A percentile compares a stretch with the other conserved stretches of the same genome.
These are phyloP conservation scores for Latrodectus geometricus DNA, from an alignment of 1,140 invertebrate genomes.

Conservation along the genomic window DNA sequence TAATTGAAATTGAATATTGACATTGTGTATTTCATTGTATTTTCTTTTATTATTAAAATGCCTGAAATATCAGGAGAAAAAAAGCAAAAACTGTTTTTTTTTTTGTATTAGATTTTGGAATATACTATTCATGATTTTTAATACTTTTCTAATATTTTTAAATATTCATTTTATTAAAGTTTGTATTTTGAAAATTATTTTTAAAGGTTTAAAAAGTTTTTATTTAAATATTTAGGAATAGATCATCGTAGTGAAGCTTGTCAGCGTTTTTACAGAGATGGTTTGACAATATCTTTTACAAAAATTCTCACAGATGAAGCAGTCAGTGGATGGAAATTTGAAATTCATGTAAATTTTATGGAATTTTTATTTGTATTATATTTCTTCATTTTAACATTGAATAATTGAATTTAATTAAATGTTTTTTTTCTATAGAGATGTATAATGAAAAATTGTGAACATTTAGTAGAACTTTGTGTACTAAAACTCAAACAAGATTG, in stretches of 20 bases:
- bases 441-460: conserved; percentile 92
- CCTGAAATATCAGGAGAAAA: no score
- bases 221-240: conserved; percentile 74
- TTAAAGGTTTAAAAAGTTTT: no score
- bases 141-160: no score
- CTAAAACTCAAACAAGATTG: conserved; percentile 91
- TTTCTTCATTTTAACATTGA: background rate
- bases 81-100: no score
- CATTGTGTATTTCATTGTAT: no score
- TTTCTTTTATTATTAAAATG: no score
- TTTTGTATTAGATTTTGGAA: no score
- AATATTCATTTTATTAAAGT: no score
- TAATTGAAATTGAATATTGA: no score
- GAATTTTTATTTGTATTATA: no score
- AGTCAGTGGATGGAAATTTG: conserved; percentile 96
- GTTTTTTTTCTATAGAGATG: conserved; percentile 74
- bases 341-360: conserved; percentile 82
- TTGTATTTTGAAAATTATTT: no score
- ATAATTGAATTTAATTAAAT: background rate
- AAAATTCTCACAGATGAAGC: conserved; percentile 99
- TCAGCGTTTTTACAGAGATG: conserved; percentile 95
- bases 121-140: no score
- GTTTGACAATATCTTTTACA: conserved; percentile 93
- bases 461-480: conserved; percentile 91
- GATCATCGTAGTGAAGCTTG: conserved; percentile 91